A percentile compares a stretch with the other conserved stretches of the same genome.
These are phyloP conservation scores for Dasypolia templi DNA, from an alignment of 2,888 invertebrate species.

Conservation along the genomic window DNA sequence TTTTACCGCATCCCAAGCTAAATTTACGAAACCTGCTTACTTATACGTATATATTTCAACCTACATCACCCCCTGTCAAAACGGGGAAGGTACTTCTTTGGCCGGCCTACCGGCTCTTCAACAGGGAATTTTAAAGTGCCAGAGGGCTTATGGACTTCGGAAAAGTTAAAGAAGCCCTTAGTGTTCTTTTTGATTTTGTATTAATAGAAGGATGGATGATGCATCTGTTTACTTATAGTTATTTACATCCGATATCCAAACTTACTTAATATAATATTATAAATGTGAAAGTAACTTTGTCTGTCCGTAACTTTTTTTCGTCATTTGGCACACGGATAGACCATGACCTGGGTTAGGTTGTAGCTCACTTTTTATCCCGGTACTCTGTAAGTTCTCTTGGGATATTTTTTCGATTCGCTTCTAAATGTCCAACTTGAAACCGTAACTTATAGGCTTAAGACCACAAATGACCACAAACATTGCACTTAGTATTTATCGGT, in stretches of 20 bases:
- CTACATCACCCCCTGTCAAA: constrained; percentile 51
- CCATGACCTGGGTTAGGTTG: background rate
- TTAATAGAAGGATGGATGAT: background rate
- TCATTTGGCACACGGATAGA: background rate
- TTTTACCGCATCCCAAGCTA: constrained; percentile 22
- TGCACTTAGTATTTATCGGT: constrained; percentile 43
- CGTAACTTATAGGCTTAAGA: constrained; percentile 17
- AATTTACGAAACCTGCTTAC: constrained; percentile 24
- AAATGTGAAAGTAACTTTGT: background rate
- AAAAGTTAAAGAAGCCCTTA: constrained; percentile 7
- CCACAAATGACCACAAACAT: constrained; percentile 28
- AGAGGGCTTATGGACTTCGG: constrained; percentile 21
- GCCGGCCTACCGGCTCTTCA: constrained; percentile 41
- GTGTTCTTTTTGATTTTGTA: background rate
- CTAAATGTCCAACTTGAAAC: constrained; percentile 11
- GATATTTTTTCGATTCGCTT: background rate
- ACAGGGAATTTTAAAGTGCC: constrained; percentile 28
- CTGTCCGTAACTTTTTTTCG: background rate
- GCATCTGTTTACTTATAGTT: background rate
- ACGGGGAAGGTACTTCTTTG: constrained; percentile 30
- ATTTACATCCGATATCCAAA: background rate
- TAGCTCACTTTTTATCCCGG: background rate
- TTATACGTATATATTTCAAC: constrained; percentile 46
- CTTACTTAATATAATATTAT: background rate
- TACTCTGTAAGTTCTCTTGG: background rate